Evolutionary conservation across 1,140 invertebrate species (phyloP).

Genomic region (Trachelipus rathkii): DNA sequence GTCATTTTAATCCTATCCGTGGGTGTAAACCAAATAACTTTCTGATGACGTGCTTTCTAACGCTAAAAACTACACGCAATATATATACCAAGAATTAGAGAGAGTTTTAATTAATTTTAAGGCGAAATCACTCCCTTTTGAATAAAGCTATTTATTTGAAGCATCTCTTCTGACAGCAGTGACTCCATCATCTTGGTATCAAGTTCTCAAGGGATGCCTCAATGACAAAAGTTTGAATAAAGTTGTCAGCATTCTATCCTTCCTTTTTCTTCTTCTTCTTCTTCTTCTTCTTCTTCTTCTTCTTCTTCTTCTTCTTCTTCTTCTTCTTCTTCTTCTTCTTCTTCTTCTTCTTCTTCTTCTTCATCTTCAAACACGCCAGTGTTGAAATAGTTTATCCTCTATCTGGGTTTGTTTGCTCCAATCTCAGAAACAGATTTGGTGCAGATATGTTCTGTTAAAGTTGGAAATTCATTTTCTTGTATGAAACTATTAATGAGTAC

Average conservation of each 20-base stretch:
- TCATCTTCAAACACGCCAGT: background rate
- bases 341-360: background rate
- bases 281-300: background rate
- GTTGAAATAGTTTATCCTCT: no score
- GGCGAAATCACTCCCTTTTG: background rate
- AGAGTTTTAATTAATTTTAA: background rate
- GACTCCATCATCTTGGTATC: background rate
- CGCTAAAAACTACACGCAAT: background rate
- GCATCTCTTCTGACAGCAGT: background rate
- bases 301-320: background rate
- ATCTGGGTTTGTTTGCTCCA: no score
- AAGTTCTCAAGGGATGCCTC: no score
- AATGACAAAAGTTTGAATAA: background rate
- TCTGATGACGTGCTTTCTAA: background rate
- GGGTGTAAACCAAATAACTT: background rate
- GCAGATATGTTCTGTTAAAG: no score
- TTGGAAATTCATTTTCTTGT: no score
- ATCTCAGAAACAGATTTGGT: no score
- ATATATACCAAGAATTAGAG: background rate
- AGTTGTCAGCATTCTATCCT: background rate
- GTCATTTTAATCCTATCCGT: no score
- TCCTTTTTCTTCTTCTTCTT: background rate
- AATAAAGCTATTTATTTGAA: background rate
- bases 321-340: background rate
- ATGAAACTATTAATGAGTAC: no score